Evolutionary conservation across 2,797 vertebrate genomes (phyloP), one percentile per base, ranked within the genome.

Genomic region (Hoplostethus atlanticus): DNA sequence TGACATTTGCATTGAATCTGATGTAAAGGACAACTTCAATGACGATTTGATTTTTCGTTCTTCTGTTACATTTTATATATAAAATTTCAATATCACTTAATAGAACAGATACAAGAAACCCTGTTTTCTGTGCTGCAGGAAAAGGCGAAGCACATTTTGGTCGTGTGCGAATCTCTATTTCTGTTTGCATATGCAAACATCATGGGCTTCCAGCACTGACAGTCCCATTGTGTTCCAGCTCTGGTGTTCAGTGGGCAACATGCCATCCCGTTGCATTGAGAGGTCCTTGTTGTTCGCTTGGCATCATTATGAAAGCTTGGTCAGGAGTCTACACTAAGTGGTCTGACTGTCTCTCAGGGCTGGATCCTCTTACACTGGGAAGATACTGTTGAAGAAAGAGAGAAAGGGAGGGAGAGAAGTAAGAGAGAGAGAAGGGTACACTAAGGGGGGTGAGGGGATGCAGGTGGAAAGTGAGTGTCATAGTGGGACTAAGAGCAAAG

Each of bases 291-390:
- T 89, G 81, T 76, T 79, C 46, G 69, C 69, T 79, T 91, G 92
- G 90, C 91, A 88, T 79, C 77, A 69, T 65, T 85, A 61, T 52
- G 68, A 75, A 78, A 76, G 80, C 67, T 73, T 80, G 76, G 84
- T 84, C 68, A 72, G 79, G 88, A 92, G 91, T 91, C 90, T 85
- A 71, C 75, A 48, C 87, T 91, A 92, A 94, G 89, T 92, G 90
- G 85, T 84, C 74, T n/a, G 59, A 78, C 80, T 80, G 88, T 90
- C 89, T 90, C 88, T 67, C 67, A 76, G 80, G 87, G 83, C 85
- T 78, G 79, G 84, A 88, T 91, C 87, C 64, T 55, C 79, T 93
- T 91, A 85, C 90, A 63, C 80, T 88, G 87, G 83, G 80, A 89
- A 82, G 79, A 87, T 84, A 71, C 59, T 82, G 76, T 40, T n/a